Conservation (phyloP, 2,797 vertebrate species). For the Eremophila alpestris region DNA sequence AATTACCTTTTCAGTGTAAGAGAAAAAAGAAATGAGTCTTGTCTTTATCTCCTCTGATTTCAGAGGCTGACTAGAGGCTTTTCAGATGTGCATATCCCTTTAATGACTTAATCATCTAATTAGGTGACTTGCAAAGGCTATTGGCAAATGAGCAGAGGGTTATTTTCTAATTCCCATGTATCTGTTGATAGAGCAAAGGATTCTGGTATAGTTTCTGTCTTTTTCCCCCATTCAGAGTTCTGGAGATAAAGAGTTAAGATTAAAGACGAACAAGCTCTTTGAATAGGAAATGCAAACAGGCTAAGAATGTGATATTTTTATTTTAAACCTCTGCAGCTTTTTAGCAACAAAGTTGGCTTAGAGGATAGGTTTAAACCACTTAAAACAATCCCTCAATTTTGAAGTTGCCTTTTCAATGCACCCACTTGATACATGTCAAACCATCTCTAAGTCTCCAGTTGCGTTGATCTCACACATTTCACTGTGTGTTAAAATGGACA, state of each 20-base stretch:
- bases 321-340: constrained; percentile 60
- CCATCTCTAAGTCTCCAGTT: not conserved
- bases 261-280: constrained; percentile 69
- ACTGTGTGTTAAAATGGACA: not conserved
- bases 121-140: constrained; percentile 87
- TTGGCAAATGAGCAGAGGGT: constrained; percentile 81
- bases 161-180: constrained; percentile 85
- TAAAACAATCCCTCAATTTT: constrained; percentile 54
- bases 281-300: constrained; percentile 60
- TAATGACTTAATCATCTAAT: constrained; percentile 98
- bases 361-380: constrained; percentile 57
- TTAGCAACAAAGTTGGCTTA: constrained; percentile 48
- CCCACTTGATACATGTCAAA: not conserved
- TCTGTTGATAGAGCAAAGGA: constrained; percentile 72
- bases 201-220: constrained; percentile 63
- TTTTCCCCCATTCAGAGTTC: constrained; percentile 32
- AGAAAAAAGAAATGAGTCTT: constrained; percentile 65
- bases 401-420: constrained; percentile 36
- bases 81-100: constrained; percentile 82
- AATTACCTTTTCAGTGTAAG: constrained; percentile 86
- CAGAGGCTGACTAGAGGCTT: constrained; percentile 82
- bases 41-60: constrained; percentile 88
- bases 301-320: constrained; percentile 47
- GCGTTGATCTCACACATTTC: not conserved
- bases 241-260: constrained; percentile 71